phyloP scores from a whole-genome alignment of 2,888 invertebrate species.

The Drosophila koepferae region DNA sequence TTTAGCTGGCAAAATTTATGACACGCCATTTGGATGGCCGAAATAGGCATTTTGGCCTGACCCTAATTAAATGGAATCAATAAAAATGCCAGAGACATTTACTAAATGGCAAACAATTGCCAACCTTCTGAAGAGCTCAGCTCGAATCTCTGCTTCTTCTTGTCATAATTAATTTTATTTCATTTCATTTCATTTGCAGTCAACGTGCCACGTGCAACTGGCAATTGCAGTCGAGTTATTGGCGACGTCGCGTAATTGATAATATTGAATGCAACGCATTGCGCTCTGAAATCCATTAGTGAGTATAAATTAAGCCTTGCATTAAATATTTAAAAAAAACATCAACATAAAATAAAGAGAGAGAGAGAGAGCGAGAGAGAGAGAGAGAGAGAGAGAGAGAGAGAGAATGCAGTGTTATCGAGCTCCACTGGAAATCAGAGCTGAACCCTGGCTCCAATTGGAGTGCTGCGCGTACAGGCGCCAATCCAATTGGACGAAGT shows the following conservation, averaged over 20 bases:
- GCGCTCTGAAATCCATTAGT: constrained; percentile 71
- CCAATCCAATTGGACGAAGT: constrained; percentile 53
- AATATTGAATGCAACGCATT: constrained; percentile 66
- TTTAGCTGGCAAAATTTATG: constrained; percentile 38
- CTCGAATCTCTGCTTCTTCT: constrained; percentile 55
- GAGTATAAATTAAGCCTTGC: constrained; percentile 78
- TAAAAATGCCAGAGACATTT: constrained; percentile 2
- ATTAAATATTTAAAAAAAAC: constrained; percentile 71
- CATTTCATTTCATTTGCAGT: constrained; percentile 26
- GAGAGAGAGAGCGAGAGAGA: too few species aligned
- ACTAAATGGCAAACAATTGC: constrained; percentile 11
- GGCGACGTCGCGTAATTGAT: constrained; percentile 66
- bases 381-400: too few species aligned
- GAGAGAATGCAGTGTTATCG: neutral
- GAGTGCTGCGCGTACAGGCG: neutral
- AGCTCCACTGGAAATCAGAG: constrained; percentile 28
- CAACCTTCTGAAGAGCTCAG: neutral
- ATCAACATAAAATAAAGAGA: constrained; percentile 24
- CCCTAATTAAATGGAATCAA: constrained; percentile 17
- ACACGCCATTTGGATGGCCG: constrained; percentile 29
- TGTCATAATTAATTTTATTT: constrained; percentile 68
- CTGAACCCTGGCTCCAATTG: neutral
- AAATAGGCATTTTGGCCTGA: too few species aligned
- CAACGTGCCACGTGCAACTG: neutral
- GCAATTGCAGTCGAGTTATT: constrained; percentile 35